Base-by-base conservation (phyloP, 1,140 invertebrate genomes). In the Papilio aristodemus region DNA sequence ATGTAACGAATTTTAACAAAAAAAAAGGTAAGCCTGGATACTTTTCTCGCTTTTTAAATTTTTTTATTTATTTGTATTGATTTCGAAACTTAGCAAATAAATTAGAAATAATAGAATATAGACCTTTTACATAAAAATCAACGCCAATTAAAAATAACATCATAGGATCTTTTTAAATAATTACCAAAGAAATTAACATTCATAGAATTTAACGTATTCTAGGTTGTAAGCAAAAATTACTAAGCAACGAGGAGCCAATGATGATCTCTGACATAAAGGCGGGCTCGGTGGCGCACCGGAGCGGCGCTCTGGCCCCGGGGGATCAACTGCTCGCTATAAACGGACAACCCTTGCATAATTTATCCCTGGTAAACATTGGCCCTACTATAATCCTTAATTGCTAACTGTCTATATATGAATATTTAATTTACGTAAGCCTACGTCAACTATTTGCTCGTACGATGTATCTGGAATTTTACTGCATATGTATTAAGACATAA, bases 311-410 rank as follows among this genome's bases (percentile, higher is more conserved):
- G 32, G 94, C 96, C 43, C 92, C 96, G 0, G 97, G 97, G 0
- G 98, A 99, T 85, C 94, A 95, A 25, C 90, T 99, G 0, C 84
- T 99, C 6, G 96, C 97, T 0, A 97, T 99, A 68, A 97, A 98
- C 85, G 95, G 96, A 66, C 94, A 97, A 73, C 94, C 95, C 9
- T 91, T 97, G 69, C 95, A 97, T 79, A 95, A 95, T 92, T 71
- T 93, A 54, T 93, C 90, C 19, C 73, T 93, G 75, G 93, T 92
- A 85, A 79, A 75, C 71, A 66, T 19, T 32, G 13, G 19, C 62
- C 25, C 5, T 93, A 93, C 37, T 64, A 37, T 17, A 38, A 64
- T 64, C 19, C 60, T 38, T 63, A 43, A 63, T 63, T 38, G 36
- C 60, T 9, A 19, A 19, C 27, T 37, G n/a, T 32, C 58, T 37